Percentiles rank a stretch among this genome's conserved stretches.
phyloP scores from a whole-genome alignment of 2,888 invertebrate species.

The Drosophila suboccidentalis region DNA sequence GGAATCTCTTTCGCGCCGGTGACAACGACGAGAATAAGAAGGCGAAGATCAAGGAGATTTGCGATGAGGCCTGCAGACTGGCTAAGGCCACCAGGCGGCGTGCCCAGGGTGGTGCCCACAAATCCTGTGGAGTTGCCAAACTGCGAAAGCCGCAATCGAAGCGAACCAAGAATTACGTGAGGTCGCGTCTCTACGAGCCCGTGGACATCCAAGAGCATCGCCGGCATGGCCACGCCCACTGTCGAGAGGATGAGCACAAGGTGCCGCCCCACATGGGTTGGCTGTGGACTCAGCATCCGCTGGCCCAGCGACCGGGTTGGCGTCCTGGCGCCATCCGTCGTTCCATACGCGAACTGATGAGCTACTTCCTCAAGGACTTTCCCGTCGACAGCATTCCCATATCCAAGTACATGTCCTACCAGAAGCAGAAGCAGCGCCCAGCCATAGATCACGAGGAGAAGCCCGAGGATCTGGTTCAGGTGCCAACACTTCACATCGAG shows the following conservation, averaged over 20 bases:
- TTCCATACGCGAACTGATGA: constrained; percentile 83
- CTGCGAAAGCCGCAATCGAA: constrained; percentile 8
- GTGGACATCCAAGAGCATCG: constrained; percentile 5
- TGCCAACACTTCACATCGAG: constrained; percentile 88
- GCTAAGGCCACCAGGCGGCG: constrained; percentile 25
- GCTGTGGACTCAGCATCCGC: constrained; percentile 87
- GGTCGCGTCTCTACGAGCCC: constrained; percentile 49
- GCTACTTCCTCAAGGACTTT: constrained; percentile 83
- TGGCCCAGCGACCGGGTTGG: constrained; percentile 79
- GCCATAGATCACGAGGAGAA: constrained; percentile 84
- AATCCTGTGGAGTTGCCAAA: constrained; percentile 3
- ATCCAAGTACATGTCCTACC: constrained; percentile 75
- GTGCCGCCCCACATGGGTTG: constrained; percentile 90
- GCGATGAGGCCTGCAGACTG: constrained; percentile 60
- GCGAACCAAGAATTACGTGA: constrained; percentile 2
- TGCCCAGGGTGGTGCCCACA: background rate
- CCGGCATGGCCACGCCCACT: constrained; percentile 85
- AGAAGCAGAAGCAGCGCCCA: constrained; percentile 32
- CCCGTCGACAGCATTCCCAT: constrained; percentile 82
- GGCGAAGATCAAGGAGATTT: constrained; percentile 48
- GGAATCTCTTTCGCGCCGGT: constrained; percentile 61
- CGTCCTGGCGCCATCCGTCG: constrained; percentile 84
- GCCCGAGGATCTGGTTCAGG: constrained; percentile 78
- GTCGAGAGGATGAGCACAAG: constrained; percentile 85
- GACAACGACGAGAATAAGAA: constrained; percentile 5